Percentiles rank a stretch among this genome's conserved stretches.
These are phyloP conservation scores for Eptatretus atami DNA, from an alignment of 2,797 vertebrate genomes.

Conservation along the genomic window DNA sequence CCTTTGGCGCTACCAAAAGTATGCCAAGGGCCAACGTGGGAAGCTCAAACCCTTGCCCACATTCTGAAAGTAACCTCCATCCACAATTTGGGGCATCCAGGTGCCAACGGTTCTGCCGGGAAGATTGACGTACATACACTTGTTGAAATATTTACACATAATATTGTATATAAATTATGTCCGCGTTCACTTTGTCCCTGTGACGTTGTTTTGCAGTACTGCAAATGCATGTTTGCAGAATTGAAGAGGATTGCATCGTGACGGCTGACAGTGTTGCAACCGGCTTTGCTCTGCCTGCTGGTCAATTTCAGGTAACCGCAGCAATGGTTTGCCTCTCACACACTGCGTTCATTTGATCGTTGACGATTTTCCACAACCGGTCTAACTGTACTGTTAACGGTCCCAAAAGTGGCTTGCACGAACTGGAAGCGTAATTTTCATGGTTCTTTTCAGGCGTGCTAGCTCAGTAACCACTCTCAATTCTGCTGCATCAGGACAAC, in stretches of 20 bases:
- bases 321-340: constrained; percentile 11
- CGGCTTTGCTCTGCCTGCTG: no score
- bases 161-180: no score
- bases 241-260: no score
- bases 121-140: no score
- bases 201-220: no score
- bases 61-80: constrained; percentile 11
- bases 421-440: constrained; percentile 84
- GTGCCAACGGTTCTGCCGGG: constrained; percentile 10
- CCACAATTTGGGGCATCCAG: no score
- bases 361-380: constrained; percentile 45
- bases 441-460: constrained; percentile 40
- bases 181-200: no score
- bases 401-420: constrained; percentile 85
- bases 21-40: constrained; percentile 9
- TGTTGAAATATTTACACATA: no score
- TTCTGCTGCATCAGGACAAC: constrained; percentile 50
- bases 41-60: no score
- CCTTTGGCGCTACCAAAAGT: background rate
- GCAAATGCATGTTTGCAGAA: no score
- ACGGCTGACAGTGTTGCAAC: no score
- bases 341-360: constrained; percentile 71
- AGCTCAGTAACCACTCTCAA: constrained; percentile 34
- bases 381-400: constrained; percentile 88
- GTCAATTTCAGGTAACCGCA: no score